A percentile compares a stretch with the other conserved stretches of the same genome.
These are phyloP conservation scores for Aplidium turbinatum DNA, from an alignment of 23 tunicate species.

Conservation along the genomic window DNA sequence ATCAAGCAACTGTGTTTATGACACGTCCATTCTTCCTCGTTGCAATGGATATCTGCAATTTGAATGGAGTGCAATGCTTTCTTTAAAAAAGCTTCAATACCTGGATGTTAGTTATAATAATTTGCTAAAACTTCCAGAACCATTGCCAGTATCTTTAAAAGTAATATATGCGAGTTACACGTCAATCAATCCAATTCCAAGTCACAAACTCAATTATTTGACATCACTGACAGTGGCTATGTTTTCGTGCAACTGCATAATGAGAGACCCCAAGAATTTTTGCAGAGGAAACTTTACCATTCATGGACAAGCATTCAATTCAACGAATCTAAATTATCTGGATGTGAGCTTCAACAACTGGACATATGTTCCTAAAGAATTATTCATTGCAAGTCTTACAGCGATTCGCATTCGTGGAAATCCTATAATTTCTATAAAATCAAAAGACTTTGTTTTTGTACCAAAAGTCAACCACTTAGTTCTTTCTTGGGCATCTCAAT, in stretches of 20 bases:
- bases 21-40: not conserved
- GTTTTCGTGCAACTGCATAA: conserved; percentile 2
- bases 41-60: not conserved
- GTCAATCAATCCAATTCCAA: not conserved
- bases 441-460: not conserved
- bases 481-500: conserved; percentile 10
- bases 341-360: conserved; percentile 1
- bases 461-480: not conserved
- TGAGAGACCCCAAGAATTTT: not conserved
- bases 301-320: not conserved
- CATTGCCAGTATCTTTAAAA: not conserved
- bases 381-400: not conserved
- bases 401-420: conserved; percentile 13
- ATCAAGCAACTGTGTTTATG: not conserved
- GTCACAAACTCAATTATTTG: not conserved
- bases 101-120: not conserved
- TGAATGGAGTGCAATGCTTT: not conserved
- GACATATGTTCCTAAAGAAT: not conserved
- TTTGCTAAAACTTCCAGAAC: not conserved
- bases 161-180: not conserved
- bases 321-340: not conserved
- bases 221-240: not conserved
- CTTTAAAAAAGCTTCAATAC: not conserved
- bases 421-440: not conserved
- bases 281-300: conserved; percentile 8